Percentiles rank a stretch among this genome's conserved stretches.
These are phyloP conservation scores for Phodopus roborovskii DNA, from an alignment of 2,113 vertebrate genomes.

Conservation along the genomic window DNA sequence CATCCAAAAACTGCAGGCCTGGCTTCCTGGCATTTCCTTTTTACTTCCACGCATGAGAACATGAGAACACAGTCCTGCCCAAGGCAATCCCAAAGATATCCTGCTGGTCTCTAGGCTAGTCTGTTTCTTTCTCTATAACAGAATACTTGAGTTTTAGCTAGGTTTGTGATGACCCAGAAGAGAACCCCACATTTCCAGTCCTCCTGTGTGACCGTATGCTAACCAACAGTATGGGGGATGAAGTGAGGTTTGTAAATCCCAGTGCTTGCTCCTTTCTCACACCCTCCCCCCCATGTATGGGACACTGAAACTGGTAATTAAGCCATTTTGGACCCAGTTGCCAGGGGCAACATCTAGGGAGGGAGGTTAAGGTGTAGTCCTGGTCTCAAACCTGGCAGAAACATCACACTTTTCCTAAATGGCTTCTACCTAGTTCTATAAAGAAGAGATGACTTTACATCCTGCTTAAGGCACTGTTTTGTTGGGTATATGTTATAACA, in stretches of 20 bases:
- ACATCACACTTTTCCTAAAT: neutral
- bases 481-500: neutral
- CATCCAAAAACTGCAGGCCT: neutral
- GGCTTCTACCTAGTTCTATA: neutral
- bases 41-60: neutral
- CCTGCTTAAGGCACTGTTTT: neutral
- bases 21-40: neutral
- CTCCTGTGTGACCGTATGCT: neutral
- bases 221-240: neutral
- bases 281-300: neutral
- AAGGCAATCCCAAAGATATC: neutral
- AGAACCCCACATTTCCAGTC: neutral
- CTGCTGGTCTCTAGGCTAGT: neutral
- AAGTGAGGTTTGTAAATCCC: neutral
- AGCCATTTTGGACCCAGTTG: neutral
- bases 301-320: neutral
- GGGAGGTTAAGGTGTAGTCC: neutral
- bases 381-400: neutral
- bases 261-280: too few species aligned
- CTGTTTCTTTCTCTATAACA: neutral
- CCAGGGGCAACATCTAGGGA: neutral
- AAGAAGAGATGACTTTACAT: neutral
- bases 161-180: neutral
- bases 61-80: neutral
- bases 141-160: constrained; percentile 17